Conservation (phyloP, 2,113 vertebrate species). For the Etia nguti region DNA sequence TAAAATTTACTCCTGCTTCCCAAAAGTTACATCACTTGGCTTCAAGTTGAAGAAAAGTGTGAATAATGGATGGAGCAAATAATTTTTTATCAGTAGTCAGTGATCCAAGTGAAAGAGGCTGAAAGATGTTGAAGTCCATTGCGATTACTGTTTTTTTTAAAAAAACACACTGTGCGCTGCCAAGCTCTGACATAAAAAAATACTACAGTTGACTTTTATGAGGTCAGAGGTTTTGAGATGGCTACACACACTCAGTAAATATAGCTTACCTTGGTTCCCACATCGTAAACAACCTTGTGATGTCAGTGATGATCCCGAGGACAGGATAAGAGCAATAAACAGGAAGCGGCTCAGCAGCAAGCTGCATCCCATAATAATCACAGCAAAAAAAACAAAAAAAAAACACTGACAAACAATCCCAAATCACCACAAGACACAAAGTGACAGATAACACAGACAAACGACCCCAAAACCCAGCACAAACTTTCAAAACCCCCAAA, state of each 20-base stretch:
- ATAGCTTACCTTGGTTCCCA: slow-evolving; percentile 71
- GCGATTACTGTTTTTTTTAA: neutral
- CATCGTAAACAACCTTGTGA: slow-evolving; percentile 71
- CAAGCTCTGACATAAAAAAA: neutral
- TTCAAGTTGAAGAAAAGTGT: neutral
- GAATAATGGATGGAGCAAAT: neutral
- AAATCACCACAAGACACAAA: slow-evolving; percentile 52
- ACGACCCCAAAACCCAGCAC: neutral
- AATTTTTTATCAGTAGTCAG: neutral
- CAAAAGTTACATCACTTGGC: neutral
- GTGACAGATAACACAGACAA: slow-evolving; percentile 46
- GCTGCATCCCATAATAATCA: slow-evolving; percentile 77
- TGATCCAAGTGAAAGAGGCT: neutral
- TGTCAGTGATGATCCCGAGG: slow-evolving; percentile 71
- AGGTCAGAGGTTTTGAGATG: slow-evolving; percentile 27
- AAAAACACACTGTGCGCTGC: neutral
- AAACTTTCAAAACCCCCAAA: slow-evolving; percentile 8
- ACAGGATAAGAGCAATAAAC: slow-evolving; percentile 77
- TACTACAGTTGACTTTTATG: neutral
- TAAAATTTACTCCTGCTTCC: neutral
- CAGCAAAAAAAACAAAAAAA: neutral
- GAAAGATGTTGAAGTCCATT: neutral
- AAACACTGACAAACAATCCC: slow-evolving; percentile 49
- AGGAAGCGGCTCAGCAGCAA: slow-evolving; percentile 75
- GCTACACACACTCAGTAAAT: slow-evolving; percentile 48